A percentile compares a stretch with the other conserved stretches of the same genome.
Conservation (phyloP, 2,888 invertebrate genomes). For the Epirrhoe tristata region DNA sequence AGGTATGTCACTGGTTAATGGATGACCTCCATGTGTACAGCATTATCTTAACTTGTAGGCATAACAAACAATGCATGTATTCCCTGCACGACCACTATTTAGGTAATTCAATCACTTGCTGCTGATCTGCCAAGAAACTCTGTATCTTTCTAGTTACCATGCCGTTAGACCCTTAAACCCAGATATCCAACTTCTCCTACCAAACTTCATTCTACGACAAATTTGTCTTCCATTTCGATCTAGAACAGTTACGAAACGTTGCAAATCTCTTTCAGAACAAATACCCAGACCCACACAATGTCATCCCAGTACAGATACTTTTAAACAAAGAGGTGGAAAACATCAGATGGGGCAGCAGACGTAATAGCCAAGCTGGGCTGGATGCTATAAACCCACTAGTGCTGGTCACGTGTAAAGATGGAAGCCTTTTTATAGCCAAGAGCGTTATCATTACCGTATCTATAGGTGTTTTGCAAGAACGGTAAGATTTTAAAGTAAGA, state of each 20-base stretch:
- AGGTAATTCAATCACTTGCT: no score
- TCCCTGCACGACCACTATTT: no score
- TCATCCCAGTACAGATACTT: constrained; percentile 75
- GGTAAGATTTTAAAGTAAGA: constrained; percentile 51
- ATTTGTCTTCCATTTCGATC: no score
- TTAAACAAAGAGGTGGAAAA: constrained; percentile 83
- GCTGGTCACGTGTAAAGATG: constrained; percentile 84
- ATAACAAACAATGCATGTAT: no score
- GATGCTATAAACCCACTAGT: constrained; percentile 70
- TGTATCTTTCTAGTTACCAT: no score
- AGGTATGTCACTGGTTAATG: no score
- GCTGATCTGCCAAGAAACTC: no score
- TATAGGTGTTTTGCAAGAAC: constrained; percentile 88
- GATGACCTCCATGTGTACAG: no score
- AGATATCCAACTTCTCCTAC: no score
- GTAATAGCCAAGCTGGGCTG: constrained; percentile 61
- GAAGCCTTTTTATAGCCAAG: constrained; percentile 82
- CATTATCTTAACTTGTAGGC: no score
- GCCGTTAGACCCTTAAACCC: no score
- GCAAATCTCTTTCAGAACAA: constrained; percentile 67
- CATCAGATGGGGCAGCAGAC: constrained; percentile 79
- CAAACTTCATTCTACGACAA: no score
- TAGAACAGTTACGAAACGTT: not conserved
- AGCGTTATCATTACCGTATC: constrained; percentile 89
- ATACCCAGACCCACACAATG: constrained; percentile 72